Evolutionary conservation across 2,797 vertebrate genomes (phyloP).

Genomic region (Myiothlypis coronata): DNA sequence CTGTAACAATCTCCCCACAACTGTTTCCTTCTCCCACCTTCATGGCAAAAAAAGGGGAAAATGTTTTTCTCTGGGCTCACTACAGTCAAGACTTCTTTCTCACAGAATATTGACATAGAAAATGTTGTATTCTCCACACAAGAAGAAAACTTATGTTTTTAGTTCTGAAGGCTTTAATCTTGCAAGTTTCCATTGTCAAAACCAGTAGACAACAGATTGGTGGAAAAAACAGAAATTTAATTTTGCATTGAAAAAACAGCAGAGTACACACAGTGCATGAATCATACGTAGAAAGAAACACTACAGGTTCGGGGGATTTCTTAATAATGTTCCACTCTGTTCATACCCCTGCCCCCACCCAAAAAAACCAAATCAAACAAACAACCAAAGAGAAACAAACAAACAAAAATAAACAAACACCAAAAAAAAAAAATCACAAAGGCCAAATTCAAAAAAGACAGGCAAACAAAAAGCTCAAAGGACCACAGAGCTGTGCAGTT

Average conservation of each 20-base stretch:
- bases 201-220: background rate
- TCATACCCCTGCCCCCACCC: background rate
- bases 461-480: background rate
- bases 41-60: background rate
- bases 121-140: background rate
- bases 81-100: background rate
- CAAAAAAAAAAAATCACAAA: background rate
- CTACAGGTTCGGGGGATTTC: accelerated
- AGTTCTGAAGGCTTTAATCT: background rate
- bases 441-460: background rate
- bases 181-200: background rate
- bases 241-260: background rate
- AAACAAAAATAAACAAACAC: background rate
- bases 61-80: background rate
- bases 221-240: background rate
- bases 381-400: background rate
- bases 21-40: background rate
- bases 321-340: background rate
- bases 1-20: background rate
- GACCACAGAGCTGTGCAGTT: background rate
- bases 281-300: background rate
- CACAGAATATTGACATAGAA: background rate
- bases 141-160: background rate
- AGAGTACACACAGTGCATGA: background rate
- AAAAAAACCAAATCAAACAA: background rate